phyloP scores from a whole-genome alignment of 2,113 vertebrate genomes.

The Dromiciops gliroides region DNA sequence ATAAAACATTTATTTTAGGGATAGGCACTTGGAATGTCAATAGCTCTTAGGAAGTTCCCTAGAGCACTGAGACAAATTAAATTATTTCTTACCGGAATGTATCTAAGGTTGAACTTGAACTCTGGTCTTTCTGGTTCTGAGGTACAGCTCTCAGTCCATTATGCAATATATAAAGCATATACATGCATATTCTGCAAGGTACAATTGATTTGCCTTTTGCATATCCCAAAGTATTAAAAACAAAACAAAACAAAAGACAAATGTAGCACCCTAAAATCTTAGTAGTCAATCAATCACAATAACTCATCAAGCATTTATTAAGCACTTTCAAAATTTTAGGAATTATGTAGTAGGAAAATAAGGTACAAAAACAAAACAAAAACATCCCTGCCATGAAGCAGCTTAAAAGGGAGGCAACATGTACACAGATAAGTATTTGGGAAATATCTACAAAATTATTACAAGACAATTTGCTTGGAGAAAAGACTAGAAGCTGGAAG shows the following conservation, averaged over 20 bases:
- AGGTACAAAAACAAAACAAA: neutral
- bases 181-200: neutral
- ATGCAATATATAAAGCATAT: too few species aligned
- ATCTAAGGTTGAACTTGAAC: neutral
- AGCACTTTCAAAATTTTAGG: neutral
- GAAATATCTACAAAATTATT: too few species aligned
- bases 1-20: too few species aligned
- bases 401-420: neutral
- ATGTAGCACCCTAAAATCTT: neutral
- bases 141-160: neutral
- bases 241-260: neutral
- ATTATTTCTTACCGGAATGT: neutral
- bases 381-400: neutral
- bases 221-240: neutral
- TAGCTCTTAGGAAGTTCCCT: neutral
- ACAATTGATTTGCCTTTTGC: neutral
- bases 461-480: neutral
- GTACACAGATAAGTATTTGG: neutral
- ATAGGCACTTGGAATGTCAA: neutral
- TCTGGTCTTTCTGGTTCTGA: neutral
- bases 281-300: neutral
- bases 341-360: neutral
- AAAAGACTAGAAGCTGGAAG: neutral
- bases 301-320: neutral
- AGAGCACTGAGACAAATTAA: neutral